Base-by-base conservation (phyloP, 2,888 invertebrate genomes). In the Xestia ashworthii region DNA sequence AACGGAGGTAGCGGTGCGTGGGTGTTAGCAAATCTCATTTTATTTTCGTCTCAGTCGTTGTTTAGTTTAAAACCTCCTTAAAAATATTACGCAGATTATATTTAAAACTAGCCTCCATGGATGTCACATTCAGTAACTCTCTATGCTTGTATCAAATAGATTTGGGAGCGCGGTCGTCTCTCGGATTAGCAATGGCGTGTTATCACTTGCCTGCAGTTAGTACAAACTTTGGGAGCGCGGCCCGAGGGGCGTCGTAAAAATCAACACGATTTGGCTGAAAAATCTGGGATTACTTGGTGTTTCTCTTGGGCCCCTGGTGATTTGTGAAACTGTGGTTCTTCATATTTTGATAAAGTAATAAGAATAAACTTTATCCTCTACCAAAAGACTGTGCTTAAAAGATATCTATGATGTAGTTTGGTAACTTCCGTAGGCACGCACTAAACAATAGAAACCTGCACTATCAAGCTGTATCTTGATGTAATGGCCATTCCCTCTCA, bases 151-250 rank as follows among this genome's bases (percentile, higher is more conserved):
- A 85, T 84, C 79, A 88, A 90, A 92, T 93, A 93, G 92, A 93
- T 94, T 93, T 92, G 85, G 84, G 84, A 89, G 91, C 89, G 90
- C 90, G 92, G 92, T 93, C 93, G 92, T 90, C 91, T 88, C 90
- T 89, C 81, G 95, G 95, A 95, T 95, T 94, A 95, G 92, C 89
- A 90, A 87, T 83, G 90, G 89, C 90, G 91, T 92, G 94, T 93
- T 95, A 95, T 95, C 95, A 93, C 92, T 88, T 88, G 89, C 90
- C 81, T 94, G 94, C 95, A 95, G 95, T 94, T 93, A 92, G 90
- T 86, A 88, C 84, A 89, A 94, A 92, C 92, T 93, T 90, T 87
- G 71, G 82, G 80, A 62, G 58, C 62, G 72, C 71, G 75, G 80
- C 76, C 76, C 74, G 77, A 67, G 78, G 76, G 86, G 84, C 82